Evolutionary conservation across 2,888 invertebrate genomes (phyloP).

Genomic region (Chalcosyrphus nemorum): DNA sequence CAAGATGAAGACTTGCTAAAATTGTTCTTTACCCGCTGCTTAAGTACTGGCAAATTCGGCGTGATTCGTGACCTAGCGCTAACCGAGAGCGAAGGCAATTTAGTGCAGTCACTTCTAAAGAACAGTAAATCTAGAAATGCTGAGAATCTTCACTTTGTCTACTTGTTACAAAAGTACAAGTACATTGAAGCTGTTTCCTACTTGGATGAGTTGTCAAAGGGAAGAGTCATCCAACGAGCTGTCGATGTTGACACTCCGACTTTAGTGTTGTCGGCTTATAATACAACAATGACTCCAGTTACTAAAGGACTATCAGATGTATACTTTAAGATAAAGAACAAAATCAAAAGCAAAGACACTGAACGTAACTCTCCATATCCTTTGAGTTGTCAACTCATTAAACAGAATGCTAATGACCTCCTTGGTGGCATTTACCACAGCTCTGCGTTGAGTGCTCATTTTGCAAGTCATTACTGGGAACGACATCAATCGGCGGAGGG

Average conservation of each 20-base stretch:
- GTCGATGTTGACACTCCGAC: constrained; percentile 77
- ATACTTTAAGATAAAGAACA: constrained; percentile 78
- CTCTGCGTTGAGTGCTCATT: constrained; percentile 78
- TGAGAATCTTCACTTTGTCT: constrained; percentile 79
- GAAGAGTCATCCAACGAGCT: constrained; percentile 46
- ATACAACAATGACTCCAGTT: constrained; percentile 80
- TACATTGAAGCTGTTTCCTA: constrained; percentile 81
- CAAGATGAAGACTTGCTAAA: constrained; percentile 77
- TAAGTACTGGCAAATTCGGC: constrained; percentile 76
- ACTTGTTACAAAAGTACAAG: constrained; percentile 79
- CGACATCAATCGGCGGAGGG: constrained; percentile 41
- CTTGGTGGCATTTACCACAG: constrained; percentile 79
- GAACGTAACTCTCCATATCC: constrained; percentile 76
- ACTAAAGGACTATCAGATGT: constrained; percentile 78
- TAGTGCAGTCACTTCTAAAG: constrained; percentile 78
- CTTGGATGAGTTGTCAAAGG: constrained; percentile 76
- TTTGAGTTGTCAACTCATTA: constrained; percentile 79
- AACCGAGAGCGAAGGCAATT: constrained; percentile 78
- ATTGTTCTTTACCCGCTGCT: constrained; percentile 78
- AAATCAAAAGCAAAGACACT: constrained; percentile 75
- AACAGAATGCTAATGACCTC: constrained; percentile 77
- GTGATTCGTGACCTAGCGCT: constrained; percentile 79
- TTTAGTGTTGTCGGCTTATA: constrained; percentile 79
- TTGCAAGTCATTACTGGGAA: constrained; percentile 77
- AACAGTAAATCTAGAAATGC: constrained; percentile 75